Base-by-base conservation (phyloP, 2,113 vertebrate species). In the Clarias gariepinus region DNA sequence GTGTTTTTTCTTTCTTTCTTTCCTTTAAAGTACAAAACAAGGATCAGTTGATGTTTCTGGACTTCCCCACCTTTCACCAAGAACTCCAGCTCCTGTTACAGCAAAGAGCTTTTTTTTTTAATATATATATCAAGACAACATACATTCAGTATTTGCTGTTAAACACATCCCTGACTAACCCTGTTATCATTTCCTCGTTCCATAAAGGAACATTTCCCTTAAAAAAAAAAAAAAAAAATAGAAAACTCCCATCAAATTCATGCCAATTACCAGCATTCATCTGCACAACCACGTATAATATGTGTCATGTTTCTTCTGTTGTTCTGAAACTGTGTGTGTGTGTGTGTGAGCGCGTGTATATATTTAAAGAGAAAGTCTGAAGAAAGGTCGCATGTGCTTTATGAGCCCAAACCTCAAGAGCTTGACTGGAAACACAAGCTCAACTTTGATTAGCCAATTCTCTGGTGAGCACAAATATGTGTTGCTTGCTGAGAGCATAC, bases 371-470 rank as follows among this genome's bases (percentile, higher is more conserved):
- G 83, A 89, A 83, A 73, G 86, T 82, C 53, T 78, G 63, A 61
- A 78, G 78, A 85, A 88, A 84, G 78, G 41, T 82, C 74, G 64
- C 52, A 81, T 80, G 85, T 16, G 64, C 85, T 87, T 86, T 79
- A 90, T 77, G 47, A 88, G 84, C 79, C 79, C 73, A 87, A 89
- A 85, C 74, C 88, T 81, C 64, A 83, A 88, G 87, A 88, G 87
- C 81, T 86, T 78, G 81, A 86, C 89, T 90, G 82, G 83, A 90
- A 90, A 90, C 85, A 88, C 89, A 87, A 83, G 76, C 73, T 78
- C 85, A 63, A 66, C 69, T 91, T 85, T 90, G 89, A 91, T 91
- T 91, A 90, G 89, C 85, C 87, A 90, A 89, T 84, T 85, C 89
- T 90, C 90, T 90, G 30, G 89, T 88, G 90, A 86, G 86, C 69